Evolutionary conservation across 2,888 invertebrate genomes (phyloP).

Genomic region (Trissoscelio sp.): DNA sequence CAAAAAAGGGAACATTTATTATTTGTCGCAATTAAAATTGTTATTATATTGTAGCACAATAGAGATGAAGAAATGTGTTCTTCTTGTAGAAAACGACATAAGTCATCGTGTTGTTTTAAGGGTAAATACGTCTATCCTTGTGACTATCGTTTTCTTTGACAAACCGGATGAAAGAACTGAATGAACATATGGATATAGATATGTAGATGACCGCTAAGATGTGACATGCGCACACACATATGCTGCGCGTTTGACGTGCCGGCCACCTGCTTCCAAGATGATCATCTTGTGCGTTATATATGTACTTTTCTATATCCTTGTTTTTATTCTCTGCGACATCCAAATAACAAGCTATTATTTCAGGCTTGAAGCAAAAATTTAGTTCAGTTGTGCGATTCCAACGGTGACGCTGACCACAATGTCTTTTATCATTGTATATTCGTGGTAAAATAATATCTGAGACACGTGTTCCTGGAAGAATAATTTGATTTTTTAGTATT

Average conservation of each 20-base stretch:
- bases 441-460: too few relatives aligned
- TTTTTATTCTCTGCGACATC: slow-evolving; percentile 56
- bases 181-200: slow-evolving; percentile 61
- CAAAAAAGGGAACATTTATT: too few relatives aligned
- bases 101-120: slow-evolving; percentile 48
- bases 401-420: not conserved
- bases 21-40: too few relatives aligned
- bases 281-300: slow-evolving; percentile 39
- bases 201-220: slow-evolving; percentile 56
- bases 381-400: slow-evolving; percentile 39
- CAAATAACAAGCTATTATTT: slow-evolving; percentile 58
- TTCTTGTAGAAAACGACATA: not conserved
- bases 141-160: slow-evolving; percentile 55
- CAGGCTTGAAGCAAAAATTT: slow-evolving; percentile 35
- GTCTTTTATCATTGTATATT: slow-evolving; percentile 7
- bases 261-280: slow-evolving; percentile 64
- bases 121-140: slow-evolving; percentile 6
- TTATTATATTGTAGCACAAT: too few relatives aligned
- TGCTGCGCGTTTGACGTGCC: slow-evolving; percentile 31
- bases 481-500: too few relatives aligned
- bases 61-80: not conserved
- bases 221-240: slow-evolving; percentile 49
- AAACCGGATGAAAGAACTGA: slow-evolving; percentile 63
- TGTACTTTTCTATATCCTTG: slow-evolving; percentile 63
- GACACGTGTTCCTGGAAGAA: too few relatives aligned